These are phyloP conservation scores for Ptychochromis oligacanthus DNA, from an alignment of 2,113 vertebrate genomes.

Conservation along the genomic window DNA sequence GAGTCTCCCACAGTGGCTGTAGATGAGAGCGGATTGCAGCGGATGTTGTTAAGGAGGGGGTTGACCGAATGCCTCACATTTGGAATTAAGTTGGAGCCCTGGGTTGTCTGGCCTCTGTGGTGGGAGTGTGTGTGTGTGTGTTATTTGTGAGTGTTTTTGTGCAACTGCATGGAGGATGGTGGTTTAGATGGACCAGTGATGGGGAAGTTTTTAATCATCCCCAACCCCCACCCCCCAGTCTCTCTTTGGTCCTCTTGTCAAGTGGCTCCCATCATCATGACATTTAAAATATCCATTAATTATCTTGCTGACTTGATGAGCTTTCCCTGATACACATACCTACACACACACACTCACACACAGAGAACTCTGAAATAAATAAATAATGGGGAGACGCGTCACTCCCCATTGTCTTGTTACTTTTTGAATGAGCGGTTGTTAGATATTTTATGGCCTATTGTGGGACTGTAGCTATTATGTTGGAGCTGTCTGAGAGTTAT, in stretches of 20 bases:
- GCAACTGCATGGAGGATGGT: constrained; percentile 60
- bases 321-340: constrained; percentile 53
- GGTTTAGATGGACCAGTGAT: constrained; percentile 66
- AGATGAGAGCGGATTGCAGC: constrained; percentile 70
- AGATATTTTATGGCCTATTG: constrained; percentile 55
- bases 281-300: constrained; percentile 91
- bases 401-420: constrained; percentile 45
- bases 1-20: constrained; percentile 68
- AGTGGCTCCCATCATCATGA: constrained; percentile 84
- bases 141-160: not conserved
- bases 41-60: constrained; percentile 67
- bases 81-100: constrained; percentile 85
- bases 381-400: constrained; percentile 55
- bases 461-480: constrained; percentile 40
- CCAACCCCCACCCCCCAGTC: constrained; percentile 45
- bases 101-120: constrained; percentile 79
- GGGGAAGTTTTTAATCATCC: constrained; percentile 79
- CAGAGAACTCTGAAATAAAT: constrained; percentile 68
- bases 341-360: not conserved
- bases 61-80: not conserved
- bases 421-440: constrained; percentile 58
- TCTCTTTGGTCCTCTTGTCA: constrained; percentile 81
- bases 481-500: constrained; percentile 14
- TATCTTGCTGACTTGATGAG: constrained; percentile 83
- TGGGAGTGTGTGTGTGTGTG: not conserved